phyloP scores from a whole-genome alignment of 1,140 invertebrate species.

The Drosophila ogumai region DNA sequence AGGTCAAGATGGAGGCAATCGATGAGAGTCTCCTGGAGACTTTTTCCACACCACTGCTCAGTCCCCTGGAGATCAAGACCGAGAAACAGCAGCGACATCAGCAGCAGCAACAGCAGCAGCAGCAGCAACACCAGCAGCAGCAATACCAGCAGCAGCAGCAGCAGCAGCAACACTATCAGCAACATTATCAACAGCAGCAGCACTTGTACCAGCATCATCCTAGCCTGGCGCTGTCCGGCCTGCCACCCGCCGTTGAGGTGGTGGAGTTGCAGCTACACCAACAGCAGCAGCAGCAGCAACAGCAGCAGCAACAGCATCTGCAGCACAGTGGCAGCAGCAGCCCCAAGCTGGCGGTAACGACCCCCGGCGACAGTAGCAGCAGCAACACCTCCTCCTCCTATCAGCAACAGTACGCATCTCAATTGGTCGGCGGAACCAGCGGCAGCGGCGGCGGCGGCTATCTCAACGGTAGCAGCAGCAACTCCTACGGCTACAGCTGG shows the following conservation, averaged over 20 bases:
- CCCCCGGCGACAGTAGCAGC: constrained; percentile 72
- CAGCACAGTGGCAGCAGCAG: constrained; percentile 65
- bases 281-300: constrained; percentile 58
- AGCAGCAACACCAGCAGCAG: constrained; percentile 62
- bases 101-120: constrained; percentile 73
- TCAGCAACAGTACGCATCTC: constrained; percentile 84
- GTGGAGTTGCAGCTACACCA: constrained; percentile 68
- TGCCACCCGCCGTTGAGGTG: constrained; percentile 75
- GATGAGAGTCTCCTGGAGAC: constrained; percentile 86
- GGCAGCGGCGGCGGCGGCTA: constrained; percentile 54
- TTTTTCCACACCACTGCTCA: constrained; percentile 88
- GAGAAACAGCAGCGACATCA: constrained; percentile 85
- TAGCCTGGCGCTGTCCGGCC: constrained; percentile 64
- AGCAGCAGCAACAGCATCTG: constrained; percentile 52
- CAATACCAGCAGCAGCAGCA: constrained; percentile 61
- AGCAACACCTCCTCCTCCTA: constrained; percentile 84
- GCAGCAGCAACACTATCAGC: constrained; percentile 64
- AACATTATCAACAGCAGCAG: constrained; percentile 67
- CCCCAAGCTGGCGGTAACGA: constrained; percentile 51
- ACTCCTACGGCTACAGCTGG: constrained; percentile 77
- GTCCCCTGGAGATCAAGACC: constrained; percentile 91
- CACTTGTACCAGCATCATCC: constrained; percentile 83
- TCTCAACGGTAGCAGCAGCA: constrained; percentile 74
- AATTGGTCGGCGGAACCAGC: constrained; percentile 63
- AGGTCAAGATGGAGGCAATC: constrained; percentile 91